These are phyloP conservation scores for Laspeyria flexula DNA, from an alignment of 2,888 invertebrate species.

Conservation along the genomic window DNA sequence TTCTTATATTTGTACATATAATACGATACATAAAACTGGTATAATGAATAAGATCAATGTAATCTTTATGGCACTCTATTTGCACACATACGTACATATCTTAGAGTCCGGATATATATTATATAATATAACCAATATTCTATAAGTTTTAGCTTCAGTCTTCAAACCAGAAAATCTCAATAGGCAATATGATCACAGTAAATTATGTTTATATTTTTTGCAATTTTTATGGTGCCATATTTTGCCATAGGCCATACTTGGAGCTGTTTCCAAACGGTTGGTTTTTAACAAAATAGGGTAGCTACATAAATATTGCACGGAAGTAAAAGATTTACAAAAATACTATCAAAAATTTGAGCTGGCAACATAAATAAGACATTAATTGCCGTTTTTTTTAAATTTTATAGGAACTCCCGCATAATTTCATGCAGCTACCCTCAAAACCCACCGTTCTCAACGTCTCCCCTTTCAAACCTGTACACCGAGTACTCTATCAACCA, in stretches of 20 bases:
- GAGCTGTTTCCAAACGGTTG: conserved; percentile 32
- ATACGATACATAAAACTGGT: conserved; percentile 46
- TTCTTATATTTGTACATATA: conserved; percentile 48
- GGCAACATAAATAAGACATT: too few relatives aligned
- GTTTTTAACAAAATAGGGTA: conserved; percentile 11
- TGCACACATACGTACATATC: conserved; percentile 62
- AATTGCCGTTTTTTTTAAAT: too few relatives aligned
- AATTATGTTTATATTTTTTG: conserved; percentile 55
- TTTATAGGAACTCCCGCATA: too few relatives aligned
- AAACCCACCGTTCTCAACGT: conserved; percentile 23
- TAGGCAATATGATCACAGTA: conserved; percentile 81
- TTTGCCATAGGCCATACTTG: conserved; percentile 55
- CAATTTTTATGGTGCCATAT: conserved; percentile 67
- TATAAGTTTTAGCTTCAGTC: conserved; percentile 75
- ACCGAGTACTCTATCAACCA: conserved; percentile 93
- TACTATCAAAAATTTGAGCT: too few relatives aligned
- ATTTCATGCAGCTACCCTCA: conserved; percentile 9
- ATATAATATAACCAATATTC: conserved; percentile 52
- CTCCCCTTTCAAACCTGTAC: conserved; percentile 90
- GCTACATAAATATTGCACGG: conserved; percentile 13
- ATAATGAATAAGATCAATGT: conserved; percentile 54
- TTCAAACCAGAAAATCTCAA: conserved; percentile 83
- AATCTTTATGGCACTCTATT: conserved; percentile 79
- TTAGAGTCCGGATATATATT: conserved; percentile 61
- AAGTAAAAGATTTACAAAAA: background rate